Evolutionary conservation across 1,140 invertebrate species (phyloP), one percentile per base, ranked within the genome.

Genomic region (Dendrolimus punctatus): DNA sequence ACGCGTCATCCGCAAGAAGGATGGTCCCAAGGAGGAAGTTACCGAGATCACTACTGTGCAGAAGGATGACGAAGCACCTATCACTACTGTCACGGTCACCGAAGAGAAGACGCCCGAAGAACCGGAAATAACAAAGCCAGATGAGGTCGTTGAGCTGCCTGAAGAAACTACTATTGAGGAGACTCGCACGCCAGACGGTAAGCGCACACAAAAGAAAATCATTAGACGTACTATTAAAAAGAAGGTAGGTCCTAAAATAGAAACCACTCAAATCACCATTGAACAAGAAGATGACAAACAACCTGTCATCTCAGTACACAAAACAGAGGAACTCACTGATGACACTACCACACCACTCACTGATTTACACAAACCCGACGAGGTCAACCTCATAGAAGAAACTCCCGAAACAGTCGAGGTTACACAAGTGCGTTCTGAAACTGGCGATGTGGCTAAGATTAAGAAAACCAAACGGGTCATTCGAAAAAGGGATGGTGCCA

Each of bases 31-130:
- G 9, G 42, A 56, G 41, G 8, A 56, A 40, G 39, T 56, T 5
- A 87, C 80, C 7, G 57, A 63, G 51, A 58, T 63, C n/a, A 51
- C 47, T 4, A 63, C 61, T 1, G 39, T 55, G 4, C 45, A 63
- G 46, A 49, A 40, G 9, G 60, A 72, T 38, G 68, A 63, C 42
- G 66, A 80, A 60, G 60, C 66, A 41, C 69, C 71, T 5, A 64
- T 71, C 37, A 73, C 64, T 2, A 76, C 67, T 8, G 72, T 88
- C 10, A 76, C 79, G 51, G 70, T 84, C 8, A 51, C 39, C 3
- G 50, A 41, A 37, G 45, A 10, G 46, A 46, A 62, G 49, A 8
- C 68, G 4, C 44, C 52, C 8, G 51, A 57, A 38, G 38, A 53
- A 56, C 44, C 52, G 8, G 51, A 57, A 38, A 9, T 49, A 56